A percentile compares a stretch with the other conserved stretches of the same genome.
Evolutionary conservation across 2,113 vertebrate genomes (phyloP).

Genomic region (Scortum barcoo): DNA sequence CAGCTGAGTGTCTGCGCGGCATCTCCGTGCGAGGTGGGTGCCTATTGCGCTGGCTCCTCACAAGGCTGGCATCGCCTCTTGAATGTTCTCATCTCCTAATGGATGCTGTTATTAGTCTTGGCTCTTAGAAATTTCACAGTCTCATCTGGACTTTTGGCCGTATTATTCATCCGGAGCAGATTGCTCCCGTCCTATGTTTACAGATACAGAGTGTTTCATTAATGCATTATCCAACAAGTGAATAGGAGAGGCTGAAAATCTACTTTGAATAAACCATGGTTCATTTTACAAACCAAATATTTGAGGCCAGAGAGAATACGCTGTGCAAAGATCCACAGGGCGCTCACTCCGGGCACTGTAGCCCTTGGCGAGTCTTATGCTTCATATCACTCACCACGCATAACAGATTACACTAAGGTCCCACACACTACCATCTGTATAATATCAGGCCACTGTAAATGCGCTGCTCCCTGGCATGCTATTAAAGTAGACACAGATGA

Average conservation of each 20-base stretch:
- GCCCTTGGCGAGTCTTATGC: constrained; percentile 70
- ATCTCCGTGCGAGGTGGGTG: constrained; percentile 46
- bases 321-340: constrained; percentile 71
- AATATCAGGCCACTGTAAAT: constrained; percentile 73
- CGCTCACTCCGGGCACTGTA: constrained; percentile 52
- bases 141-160: constrained; percentile 77
- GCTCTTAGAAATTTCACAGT: constrained; percentile 75
- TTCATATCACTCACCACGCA: constrained; percentile 76
- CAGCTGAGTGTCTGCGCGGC: constrained; percentile 55
- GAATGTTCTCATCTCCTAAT: constrained; percentile 76
- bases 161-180: constrained; percentile 75
- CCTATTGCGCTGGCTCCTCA: constrained; percentile 44
- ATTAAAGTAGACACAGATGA: constrained; percentile 81
- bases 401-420: constrained; percentile 79
- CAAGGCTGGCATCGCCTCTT: constrained; percentile 44
- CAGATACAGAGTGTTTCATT: constrained; percentile 77
- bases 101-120: constrained; percentile 79
- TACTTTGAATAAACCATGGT: constrained; percentile 75
- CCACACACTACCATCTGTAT: constrained; percentile 72
- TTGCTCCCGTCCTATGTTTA: constrained; percentile 74
- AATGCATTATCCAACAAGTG: constrained; percentile 74
- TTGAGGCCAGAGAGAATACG: constrained; percentile 79
- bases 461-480: constrained; percentile 66
- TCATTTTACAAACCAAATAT: constrained; percentile 83
- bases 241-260: constrained; percentile 70